Evolutionary conservation across 2,797 vertebrate genomes (phyloP), one percentile per base, ranked within the genome.

Genomic region (Cirrhinus molitorella): DNA sequence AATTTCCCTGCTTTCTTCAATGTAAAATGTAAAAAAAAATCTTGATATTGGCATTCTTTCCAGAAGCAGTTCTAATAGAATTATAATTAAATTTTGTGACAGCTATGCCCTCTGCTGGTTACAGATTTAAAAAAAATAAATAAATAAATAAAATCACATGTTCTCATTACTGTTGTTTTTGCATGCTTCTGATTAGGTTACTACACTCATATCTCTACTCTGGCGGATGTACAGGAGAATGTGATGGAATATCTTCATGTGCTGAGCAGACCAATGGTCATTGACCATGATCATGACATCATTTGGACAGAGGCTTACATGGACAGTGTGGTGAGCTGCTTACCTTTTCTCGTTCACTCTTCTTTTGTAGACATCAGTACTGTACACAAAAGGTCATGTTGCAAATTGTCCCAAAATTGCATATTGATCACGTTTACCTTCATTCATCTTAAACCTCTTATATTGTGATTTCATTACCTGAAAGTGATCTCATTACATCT

Each of bases 181-280:
- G 53, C 37, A 12, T 78, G 16, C 75, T 76, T 53, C 61, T 65
- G n/a, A 31, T 83, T 91, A 99, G 98, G 97, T 57, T 99, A 99
- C 90, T 99, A 99, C 93, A 98, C 97, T 0, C 98, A 99, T 31
- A 95, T 99, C 88, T 99, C 98, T 86, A 99, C 98, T 0, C 92
- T 99, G 90, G 98, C 98, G 0, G 97, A 99, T 0, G 96, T 98
- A n/a, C 98, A 99, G 92, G 98, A 98, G 92, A 99, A 98, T 0
- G 98, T 99, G 45, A 99, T 99, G 98, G 97, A 99, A 82, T 99
- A 99, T 85, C 95, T 99, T 65, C 98, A 99, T 0, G 98, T 99
- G 73, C 96, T 99, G 81, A 99, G 98, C 87, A 94, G 98, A 10
- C 98, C 98, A 61, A 99, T 99, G 98, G 98, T 98, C 91, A 99